Evolutionary conservation across 2,797 vertebrate species (phyloP).

Genomic region (Pelobates cultripes): DNA sequence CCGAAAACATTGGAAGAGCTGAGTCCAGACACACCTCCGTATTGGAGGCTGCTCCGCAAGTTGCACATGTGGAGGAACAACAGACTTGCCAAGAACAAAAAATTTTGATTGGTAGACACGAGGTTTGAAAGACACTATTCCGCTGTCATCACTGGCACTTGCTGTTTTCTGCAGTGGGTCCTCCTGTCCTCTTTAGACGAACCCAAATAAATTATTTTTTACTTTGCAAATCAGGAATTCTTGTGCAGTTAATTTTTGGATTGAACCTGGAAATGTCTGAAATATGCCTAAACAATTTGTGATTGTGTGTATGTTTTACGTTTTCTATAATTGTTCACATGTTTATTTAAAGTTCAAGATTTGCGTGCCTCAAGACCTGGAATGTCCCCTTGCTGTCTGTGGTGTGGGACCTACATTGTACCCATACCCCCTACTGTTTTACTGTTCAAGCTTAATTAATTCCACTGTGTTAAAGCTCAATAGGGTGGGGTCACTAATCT

Average conservation of each 20-base stretch:
- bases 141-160: background rate
- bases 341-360: background rate
- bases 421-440: conserved; percentile 7
- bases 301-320: background rate
- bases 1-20: conserved; percentile 79
- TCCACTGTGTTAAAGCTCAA: conserved; percentile 39
- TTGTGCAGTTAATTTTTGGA: background rate
- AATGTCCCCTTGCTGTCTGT: background rate
- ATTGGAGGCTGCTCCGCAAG: conserved; percentile 87
- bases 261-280: background rate
- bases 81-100: conserved; percentile 79
- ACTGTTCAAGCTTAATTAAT: conserved; percentile 42
- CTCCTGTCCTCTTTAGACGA: background rate
- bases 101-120: conserved; percentile 67
- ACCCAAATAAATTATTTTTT: conserved; percentile 55
- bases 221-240: background rate
- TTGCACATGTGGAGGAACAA: conserved; percentile 85
- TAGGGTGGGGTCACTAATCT: conserved; percentile 11
- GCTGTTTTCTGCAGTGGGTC: background rate
- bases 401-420: conserved; percentile 10
- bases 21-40: conserved; percentile 73
- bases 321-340: background rate
- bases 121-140: background rate
- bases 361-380: background rate
- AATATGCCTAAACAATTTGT: background rate